These are phyloP conservation scores for Chinchilla lanigera DNA, from an alignment of 2,113 vertebrate species.

Conservation along the genomic window DNA sequence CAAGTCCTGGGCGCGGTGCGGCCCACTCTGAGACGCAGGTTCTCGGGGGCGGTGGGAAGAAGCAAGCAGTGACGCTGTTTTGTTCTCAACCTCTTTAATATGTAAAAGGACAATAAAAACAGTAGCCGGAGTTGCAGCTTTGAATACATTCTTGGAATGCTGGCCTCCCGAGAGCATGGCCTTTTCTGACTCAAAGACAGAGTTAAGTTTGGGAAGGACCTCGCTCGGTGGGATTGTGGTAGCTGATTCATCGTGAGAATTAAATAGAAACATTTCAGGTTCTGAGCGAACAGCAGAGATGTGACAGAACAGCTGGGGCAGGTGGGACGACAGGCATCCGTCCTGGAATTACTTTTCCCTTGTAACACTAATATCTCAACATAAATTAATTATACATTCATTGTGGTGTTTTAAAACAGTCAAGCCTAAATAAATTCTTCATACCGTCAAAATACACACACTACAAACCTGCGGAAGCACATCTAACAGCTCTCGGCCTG, in stretches of 20 bases:
- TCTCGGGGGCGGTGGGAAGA: neutral
- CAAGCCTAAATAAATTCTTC: constrained; percentile 67
- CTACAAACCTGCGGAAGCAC: neutral
- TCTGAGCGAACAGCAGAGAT: neutral
- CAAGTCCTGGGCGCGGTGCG: accelerated
- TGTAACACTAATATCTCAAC: constrained; percentile 30
- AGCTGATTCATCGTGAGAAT: neutral
- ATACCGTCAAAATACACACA: neutral
- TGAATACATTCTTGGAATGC: constrained; percentile 50
- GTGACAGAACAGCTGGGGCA: neutral
- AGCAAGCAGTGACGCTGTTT: neutral
- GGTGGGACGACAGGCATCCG: neutral
- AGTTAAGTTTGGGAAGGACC: constrained; percentile 33
- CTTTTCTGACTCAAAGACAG: constrained; percentile 16
- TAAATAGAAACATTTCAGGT: constrained; percentile 18
- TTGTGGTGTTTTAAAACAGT: constrained; percentile 62
- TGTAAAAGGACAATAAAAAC: constrained; percentile 41
- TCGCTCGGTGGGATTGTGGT: neutral
- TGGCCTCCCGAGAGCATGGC: constrained; percentile 17
- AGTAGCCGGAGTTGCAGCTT: neutral
- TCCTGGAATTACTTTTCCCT: neutral
- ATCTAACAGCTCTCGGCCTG: neutral
- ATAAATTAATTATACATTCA: constrained; percentile 74
- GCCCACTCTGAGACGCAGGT: neutral
- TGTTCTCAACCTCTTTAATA: constrained; percentile 69